Evolutionary conservation across 1,140 invertebrate genomes (phyloP).

Genomic region (Drosophila pruinosa): DNA sequence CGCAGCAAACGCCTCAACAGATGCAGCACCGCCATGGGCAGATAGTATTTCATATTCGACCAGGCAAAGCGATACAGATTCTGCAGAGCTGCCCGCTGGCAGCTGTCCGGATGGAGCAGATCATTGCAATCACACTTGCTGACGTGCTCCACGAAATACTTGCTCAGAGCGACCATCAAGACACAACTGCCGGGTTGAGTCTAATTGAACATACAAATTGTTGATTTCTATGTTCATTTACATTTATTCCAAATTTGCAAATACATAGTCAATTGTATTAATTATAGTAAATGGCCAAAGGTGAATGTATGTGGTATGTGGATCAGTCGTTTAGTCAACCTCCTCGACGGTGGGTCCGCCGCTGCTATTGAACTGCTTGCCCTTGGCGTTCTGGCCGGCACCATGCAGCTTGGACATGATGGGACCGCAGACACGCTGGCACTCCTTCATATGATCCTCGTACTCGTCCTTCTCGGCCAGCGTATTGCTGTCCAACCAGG

Average conservation of each 20-base stretch:
- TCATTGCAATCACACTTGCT: conserved; percentile 38
- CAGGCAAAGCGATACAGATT: conserved; percentile 37
- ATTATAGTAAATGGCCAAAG: neutral
- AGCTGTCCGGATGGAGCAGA: conserved; percentile 43
- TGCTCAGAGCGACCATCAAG: conserved; percentile 46
- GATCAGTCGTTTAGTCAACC: conserved; percentile 58
- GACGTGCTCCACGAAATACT: conserved; percentile 33
- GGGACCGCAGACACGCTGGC: conserved; percentile 88
- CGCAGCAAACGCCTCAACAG: conserved; percentile 7
- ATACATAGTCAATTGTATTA: conserved; percentile 26
- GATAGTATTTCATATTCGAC: conserved; percentile 57
- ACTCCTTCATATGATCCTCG: conserved; percentile 89
- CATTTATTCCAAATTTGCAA: conserved; percentile 28
- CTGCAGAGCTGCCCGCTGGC: conserved; percentile 11
- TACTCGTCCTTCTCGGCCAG: conserved; percentile 91
- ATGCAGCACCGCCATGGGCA: conserved; percentile 43
- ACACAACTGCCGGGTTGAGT: conserved; percentile 2
- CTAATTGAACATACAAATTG: neutral
- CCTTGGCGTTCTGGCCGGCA: conserved; percentile 56
- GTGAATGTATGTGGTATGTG: neutral
- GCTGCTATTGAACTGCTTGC: conserved; percentile 61
- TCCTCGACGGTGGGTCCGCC: conserved; percentile 70
- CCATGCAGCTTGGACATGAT: conserved; percentile 91
- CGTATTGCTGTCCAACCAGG: conserved; percentile 86
- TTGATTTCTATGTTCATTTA: conserved; percentile 28